Conservation (phyloP, 2,888 invertebrate genomes). For the Ornithoptera alexandrae region DNA sequence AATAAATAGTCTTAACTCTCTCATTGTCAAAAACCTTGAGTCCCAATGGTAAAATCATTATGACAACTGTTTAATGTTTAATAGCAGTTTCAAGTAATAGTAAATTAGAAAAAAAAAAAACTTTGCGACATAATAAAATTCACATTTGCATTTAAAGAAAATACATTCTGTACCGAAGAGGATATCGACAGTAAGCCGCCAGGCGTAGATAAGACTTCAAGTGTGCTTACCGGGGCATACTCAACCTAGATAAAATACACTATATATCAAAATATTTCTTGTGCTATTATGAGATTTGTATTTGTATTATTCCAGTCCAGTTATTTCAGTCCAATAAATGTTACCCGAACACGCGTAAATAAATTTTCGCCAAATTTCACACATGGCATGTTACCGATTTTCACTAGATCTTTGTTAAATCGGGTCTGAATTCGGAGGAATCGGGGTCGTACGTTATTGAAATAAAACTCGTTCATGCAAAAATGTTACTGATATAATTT, state of each 20-base stretch:
- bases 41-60: too few species aligned
- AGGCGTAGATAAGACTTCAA: too few species aligned
- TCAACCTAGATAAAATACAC: neutral
- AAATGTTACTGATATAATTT: slow-evolving; percentile 12
- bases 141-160: too few species aligned
- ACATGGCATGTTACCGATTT: neutral
- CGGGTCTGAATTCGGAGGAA: slow-evolving; percentile 2
- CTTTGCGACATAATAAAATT: too few species aligned
- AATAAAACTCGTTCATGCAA: slow-evolving; percentile 14
- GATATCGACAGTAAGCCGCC: too few species aligned
- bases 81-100: too few species aligned
- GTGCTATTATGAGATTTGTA: neutral
- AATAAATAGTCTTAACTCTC: too few species aligned
- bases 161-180: too few species aligned
- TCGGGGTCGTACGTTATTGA: slow-evolving; percentile 3
- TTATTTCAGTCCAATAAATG: neutral
- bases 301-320: slow-evolving; percentile 1
- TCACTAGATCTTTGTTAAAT: neutral
- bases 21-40: too few species aligned
- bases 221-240: neutral
- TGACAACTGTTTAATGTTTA: too few species aligned
- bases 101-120: too few species aligned
- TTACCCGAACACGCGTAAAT: neutral
- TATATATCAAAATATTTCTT: neutral
- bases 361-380: slow-evolving; percentile 4